Percentiles rank a stretch among this genome's conserved stretches.
These are phyloP conservation scores for Rapana venosa DNA, from an alignment of 2,888 invertebrate genomes.

Conservation along the genomic window DNA sequence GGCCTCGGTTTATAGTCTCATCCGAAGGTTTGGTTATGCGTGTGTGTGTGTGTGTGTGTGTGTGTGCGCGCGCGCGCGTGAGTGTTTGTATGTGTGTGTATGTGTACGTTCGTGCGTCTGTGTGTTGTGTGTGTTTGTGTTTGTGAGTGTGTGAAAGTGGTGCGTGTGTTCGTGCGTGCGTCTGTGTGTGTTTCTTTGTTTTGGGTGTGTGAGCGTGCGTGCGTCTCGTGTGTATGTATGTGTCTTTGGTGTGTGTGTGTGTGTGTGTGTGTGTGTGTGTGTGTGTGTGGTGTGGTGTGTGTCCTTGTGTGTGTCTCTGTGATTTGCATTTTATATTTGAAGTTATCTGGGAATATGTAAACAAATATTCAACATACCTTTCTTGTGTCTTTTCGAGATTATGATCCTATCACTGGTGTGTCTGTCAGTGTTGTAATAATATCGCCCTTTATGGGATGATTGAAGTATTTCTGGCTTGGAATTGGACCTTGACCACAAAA, in stretches of 20 bases:
- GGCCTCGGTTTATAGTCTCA: no score
- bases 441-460: no score
- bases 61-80: background rate
- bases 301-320: background rate
- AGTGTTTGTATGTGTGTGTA: background rate
- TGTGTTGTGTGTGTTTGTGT: background rate
- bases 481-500: no score
- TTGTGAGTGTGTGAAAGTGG: background rate
- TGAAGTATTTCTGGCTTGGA: no score
- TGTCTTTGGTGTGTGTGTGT: background rate
- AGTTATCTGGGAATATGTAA: no score
- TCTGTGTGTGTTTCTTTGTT: background rate
- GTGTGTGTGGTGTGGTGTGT: background rate
- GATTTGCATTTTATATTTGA: no score
- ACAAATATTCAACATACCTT: no score
- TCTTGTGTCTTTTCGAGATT: no score
- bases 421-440: no score
- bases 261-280: constrained; percentile 1
- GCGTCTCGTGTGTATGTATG: background rate
- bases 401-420: no score
- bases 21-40: background rate
- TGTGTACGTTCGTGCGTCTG: background rate
- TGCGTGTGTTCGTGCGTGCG: background rate
- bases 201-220: background rate
- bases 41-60: background rate